Conservation (phyloP, 1,140 invertebrate genomes). For the Pararge aegeria region DNA sequence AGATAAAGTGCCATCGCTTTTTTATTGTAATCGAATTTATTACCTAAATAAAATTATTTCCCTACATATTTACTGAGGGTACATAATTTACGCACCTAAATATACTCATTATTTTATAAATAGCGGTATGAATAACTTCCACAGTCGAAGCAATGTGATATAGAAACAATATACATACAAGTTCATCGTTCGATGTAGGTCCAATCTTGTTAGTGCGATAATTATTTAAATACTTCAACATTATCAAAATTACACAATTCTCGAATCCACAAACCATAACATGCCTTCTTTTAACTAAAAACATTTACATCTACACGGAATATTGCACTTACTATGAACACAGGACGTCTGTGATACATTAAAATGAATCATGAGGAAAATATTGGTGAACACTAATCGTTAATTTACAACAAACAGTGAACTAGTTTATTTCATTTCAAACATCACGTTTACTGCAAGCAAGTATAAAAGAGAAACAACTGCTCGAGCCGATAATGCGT, state of each 20-base stretch:
- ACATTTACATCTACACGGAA: slow-evolving; percentile 7
- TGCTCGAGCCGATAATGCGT: slow-evolving; percentile 40
- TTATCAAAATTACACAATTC: slow-evolving; percentile 30
- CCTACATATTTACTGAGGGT: no score
- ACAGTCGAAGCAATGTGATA: background rate
- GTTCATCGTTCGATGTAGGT: slow-evolving; percentile 35
- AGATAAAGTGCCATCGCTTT: no score
- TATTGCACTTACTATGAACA: slow-evolving; percentile 18
- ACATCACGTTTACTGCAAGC: slow-evolving; percentile 37
- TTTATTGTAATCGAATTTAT: no score
- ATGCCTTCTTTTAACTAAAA: slow-evolving; percentile 13
- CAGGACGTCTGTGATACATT: background rate
- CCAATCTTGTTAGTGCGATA: slow-evolving; percentile 50
- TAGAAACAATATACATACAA: slow-evolving; percentile 44
- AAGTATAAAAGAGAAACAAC: slow-evolving; percentile 42
- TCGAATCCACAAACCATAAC: slow-evolving; percentile 29
- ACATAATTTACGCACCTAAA: no score
- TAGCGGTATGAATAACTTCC: background rate
- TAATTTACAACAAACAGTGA: slow-evolving; percentile 52
- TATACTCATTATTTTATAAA: no score
- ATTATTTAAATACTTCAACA: slow-evolving; percentile 55
- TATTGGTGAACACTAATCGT: slow-evolving; percentile 55
- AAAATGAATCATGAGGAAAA: slow-evolving; percentile 67
- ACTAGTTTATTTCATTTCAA: slow-evolving; percentile 56
- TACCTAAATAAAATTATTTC: no score